These are phyloP conservation scores for Tolypeutes matacus DNA, from an alignment of 2,797 vertebrate genomes.

Conservation along the genomic window DNA sequence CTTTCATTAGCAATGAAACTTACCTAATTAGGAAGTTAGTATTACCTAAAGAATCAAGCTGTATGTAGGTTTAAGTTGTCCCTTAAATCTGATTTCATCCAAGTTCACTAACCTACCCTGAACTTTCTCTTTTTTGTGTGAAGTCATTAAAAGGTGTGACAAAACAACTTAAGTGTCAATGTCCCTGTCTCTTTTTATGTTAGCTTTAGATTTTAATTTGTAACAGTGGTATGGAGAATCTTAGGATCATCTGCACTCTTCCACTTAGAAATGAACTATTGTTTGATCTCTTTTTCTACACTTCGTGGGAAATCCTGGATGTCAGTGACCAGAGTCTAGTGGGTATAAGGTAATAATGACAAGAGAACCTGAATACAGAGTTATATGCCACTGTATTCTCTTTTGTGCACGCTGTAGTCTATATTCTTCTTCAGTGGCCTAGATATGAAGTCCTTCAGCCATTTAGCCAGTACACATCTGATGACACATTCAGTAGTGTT, in stretches of 20 bases:
- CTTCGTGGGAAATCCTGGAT: background rate
- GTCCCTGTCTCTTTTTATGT: background rate
- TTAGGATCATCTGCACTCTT: background rate
- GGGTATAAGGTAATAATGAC: background rate
- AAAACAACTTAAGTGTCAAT: background rate
- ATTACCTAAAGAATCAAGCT: background rate
- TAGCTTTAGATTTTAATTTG: slow-evolving; percentile 26
- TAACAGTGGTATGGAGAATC: background rate
- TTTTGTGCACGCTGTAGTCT: background rate
- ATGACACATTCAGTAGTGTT: background rate
- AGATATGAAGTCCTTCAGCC: background rate
- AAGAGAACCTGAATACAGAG: background rate
- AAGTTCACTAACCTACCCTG: background rate
- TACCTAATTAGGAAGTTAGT: background rate
- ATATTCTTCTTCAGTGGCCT: background rate
- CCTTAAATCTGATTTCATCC: background rate
- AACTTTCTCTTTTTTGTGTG: background rate
- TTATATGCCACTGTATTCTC: background rate
- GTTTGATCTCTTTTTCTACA: background rate
- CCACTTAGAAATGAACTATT: background rate
- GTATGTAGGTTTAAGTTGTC: background rate
- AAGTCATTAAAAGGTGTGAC: background rate
- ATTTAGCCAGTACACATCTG: background rate
- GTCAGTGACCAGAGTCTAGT: background rate
- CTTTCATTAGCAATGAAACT: background rate